Evolutionary conservation across 2,888 invertebrate genomes (phyloP).

Genomic region (Bellardia bayeri): DNA sequence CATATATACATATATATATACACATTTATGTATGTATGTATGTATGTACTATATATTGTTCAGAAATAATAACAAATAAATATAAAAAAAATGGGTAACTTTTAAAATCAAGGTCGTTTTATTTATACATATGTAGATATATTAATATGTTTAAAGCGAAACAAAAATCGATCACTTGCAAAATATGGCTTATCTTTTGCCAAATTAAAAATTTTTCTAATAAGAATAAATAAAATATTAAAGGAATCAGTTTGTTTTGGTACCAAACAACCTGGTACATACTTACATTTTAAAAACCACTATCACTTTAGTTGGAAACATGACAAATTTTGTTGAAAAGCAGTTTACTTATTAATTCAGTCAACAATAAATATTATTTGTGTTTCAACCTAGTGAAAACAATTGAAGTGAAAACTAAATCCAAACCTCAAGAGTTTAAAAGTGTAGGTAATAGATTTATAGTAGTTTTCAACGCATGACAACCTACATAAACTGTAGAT

Average conservation of each 20-base stretch:
- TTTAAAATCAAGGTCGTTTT: constrained; percentile 41
- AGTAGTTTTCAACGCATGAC: neutral
- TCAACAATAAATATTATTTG: neutral
- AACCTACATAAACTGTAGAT: neutral
- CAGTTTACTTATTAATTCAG: too few species aligned
- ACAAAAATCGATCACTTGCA: neutral
- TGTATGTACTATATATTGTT: neutral
- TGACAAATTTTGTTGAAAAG: too few species aligned
- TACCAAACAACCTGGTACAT: too few species aligned
- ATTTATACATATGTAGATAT: neutral
- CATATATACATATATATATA: neutral
- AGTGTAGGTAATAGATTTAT: neutral
- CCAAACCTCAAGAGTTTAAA: neutral
- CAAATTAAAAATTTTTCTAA: too few species aligned
- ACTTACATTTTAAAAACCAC: too few species aligned
- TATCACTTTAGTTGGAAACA: too few species aligned
- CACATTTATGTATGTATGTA: too few species aligned
- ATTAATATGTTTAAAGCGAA: neutral
- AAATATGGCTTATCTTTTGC: too few species aligned
- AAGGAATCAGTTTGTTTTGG: too few species aligned
- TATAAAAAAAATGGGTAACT: neutral
- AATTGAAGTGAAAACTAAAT: neutral
- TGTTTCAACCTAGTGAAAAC: neutral
- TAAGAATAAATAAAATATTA: too few species aligned
- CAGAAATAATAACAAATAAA: neutral